Base-by-base conservation (phyloP, 2,113 vertebrate species). In the Micronycteris hirsuta region DNA sequence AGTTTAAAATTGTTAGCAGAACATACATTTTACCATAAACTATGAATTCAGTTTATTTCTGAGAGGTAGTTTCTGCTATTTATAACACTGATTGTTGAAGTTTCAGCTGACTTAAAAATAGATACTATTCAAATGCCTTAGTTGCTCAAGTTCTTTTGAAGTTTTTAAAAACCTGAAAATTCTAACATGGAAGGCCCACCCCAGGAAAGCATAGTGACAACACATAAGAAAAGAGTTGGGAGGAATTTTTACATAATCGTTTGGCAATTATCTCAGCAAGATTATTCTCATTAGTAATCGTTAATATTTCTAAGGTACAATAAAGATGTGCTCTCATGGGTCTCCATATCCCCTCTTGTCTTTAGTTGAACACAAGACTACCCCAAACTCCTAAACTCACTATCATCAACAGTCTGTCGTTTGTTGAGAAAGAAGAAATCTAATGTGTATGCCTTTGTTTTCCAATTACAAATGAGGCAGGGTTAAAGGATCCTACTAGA, bases 21-120 rank as follows among this genome's bases (percentile, higher is more conserved):
- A 83, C 28, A 58, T 31, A 20, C 47, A 78, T 83, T 49, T 94
- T 3, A 12, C 49, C 19, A 71, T 24, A 56, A 91, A 86, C 54
- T 78, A 49, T 41, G 68, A 86, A 93, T 92, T 61, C 3, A 7
- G 80, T n/a, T 95, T 82, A 92, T 86, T 94, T 96, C 81, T 80
- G 93, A 63, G 74, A 78, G 38, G 26, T 33, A 61, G 85, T 41
- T 22, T 5, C 68, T 80, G 20, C 88, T 83, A 24, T 83, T 83
- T 89, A 33, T 78, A 89, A n/a, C 24, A 41, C 47, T 43, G 28
- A 84, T 70, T 11, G n/a, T 52, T 45, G 45, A 94, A 16, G 5
- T 68, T 86, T 86, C 74, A 54, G 13, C 26, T 20, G 17, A 83
- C 38, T 89, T 95, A 71, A 91, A 95, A 65, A 92, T 54, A 22